phyloP scores from a whole-genome alignment of 64 coral and sea anemone species.

The Cladopsammia gracilis region DNA sequence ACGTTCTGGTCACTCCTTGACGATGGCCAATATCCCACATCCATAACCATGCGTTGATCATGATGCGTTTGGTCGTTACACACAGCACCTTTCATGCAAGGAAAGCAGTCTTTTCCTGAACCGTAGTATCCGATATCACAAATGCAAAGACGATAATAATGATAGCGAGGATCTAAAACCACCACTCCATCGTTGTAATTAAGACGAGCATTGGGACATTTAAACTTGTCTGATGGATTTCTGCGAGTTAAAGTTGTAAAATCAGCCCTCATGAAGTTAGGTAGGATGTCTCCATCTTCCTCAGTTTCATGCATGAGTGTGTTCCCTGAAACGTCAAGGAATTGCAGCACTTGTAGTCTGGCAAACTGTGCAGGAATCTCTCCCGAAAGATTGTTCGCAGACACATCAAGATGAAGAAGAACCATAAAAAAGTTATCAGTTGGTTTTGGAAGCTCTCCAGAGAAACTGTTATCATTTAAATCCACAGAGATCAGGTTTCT shows the following conservation, averaged over 20 bases:
- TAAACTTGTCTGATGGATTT: constrained; percentile 41
- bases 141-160: constrained; percentile 39
- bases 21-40: constrained; percentile 64
- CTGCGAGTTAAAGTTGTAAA: constrained; percentile 31
- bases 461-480: constrained; percentile 32
- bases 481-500: constrained; percentile 60
- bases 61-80: constrained; percentile 15
- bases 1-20: constrained; percentile 38
- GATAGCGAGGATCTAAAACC: constrained; percentile 43
- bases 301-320: not conserved
- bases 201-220: constrained; percentile 55
- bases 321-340: constrained; percentile 55
- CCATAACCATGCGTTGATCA: constrained; percentile 38
- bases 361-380: constrained; percentile 47
- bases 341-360: constrained; percentile 12
- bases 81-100: constrained; percentile 42
- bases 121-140: constrained; percentile 65
- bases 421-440: not conserved
- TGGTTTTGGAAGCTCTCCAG: constrained; percentile 35
- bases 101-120: not conserved
- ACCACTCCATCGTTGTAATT: constrained; percentile 52
- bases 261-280: constrained; percentile 49
- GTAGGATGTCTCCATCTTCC: not conserved
- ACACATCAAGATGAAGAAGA: constrained; percentile 25
- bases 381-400: constrained; percentile 53